Conservation (phyloP, 2,113 vertebrate species). For the Pseudolaguvia tuberculata region DNA sequence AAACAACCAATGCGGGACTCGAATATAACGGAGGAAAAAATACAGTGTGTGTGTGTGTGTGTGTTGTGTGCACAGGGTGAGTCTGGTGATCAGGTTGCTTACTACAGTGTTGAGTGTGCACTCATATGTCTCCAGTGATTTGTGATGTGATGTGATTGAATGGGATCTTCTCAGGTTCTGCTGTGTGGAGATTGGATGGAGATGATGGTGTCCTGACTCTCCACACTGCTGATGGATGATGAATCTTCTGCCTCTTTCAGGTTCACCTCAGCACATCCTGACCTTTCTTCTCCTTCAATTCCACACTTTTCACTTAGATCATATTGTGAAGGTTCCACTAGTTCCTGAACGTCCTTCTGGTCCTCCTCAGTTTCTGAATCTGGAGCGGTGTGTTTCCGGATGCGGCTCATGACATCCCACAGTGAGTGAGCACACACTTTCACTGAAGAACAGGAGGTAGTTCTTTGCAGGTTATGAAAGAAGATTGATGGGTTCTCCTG, state of each 20-base stretch:
- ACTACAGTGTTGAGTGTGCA: constrained; percentile 74
- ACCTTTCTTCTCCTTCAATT: not conserved
- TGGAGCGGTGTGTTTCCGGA: constrained; percentile 86
- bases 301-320: not conserved
- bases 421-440: constrained; percentile 67
- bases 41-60: constrained; percentile 60
- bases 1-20: constrained; percentile 86
- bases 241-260: constrained; percentile 45
- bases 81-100: constrained; percentile 72
- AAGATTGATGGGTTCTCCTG: not conserved
- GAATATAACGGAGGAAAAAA: constrained; percentile 83
- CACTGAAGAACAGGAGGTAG: constrained; percentile 4
- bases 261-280: not conserved
- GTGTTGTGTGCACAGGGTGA: constrained; percentile 61
- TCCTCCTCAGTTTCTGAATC: constrained; percentile 87
- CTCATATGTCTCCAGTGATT: constrained; percentile 73
- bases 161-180: constrained; percentile 10
- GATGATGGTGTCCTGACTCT: constrained; percentile 69
- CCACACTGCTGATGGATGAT: constrained; percentile 67
- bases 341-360: constrained; percentile 60
- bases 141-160: constrained; percentile 62
- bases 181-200: constrained; percentile 47
- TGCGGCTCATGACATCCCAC: constrained; percentile 80
- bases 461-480: not conserved
- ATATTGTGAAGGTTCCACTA: constrained; percentile 45